These are phyloP conservation scores for Hemaris fuciformis DNA, from an alignment of 2,888 invertebrate species.

Conservation along the genomic window DNA sequence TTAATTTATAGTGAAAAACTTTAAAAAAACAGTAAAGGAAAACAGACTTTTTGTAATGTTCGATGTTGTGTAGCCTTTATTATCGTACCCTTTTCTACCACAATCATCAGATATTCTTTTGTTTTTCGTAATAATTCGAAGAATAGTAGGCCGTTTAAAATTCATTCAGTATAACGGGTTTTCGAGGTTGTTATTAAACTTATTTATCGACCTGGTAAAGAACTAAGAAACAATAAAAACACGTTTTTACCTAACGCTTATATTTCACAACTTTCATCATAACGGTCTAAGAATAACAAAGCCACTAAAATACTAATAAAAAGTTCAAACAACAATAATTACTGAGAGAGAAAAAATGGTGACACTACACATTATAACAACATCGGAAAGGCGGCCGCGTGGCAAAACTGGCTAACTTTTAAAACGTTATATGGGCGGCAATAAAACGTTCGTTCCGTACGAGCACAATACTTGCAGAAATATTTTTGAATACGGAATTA, in stretches of 20 bases:
- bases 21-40: no score
- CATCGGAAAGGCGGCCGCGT: conserved; percentile 52
- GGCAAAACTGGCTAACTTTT: conserved; percentile 76
- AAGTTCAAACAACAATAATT: conserved; percentile 72
- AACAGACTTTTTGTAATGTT: no score
- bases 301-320: conserved; percentile 48
- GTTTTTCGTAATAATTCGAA: no score
- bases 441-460: conserved; percentile 78
- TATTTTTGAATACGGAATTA: conserved; percentile 82
- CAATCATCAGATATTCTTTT: no score
- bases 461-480: conserved; percentile 81
- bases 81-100: no score
- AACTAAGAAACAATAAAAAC: not conserved
- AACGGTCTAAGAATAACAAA: conserved; percentile 45
- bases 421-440: conserved; percentile 80
- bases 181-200: not conserved
- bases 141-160: no score
- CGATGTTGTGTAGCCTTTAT: no score
- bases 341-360: conserved; percentile 59
- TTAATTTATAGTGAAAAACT: no score
- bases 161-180: no score
- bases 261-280: conserved; percentile 1
- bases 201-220: not conserved
- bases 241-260: not conserved
- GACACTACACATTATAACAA: conserved; percentile 48